These are phyloP conservation scores for Parnassius mnemosyne DNA, from an alignment of 2,888 invertebrate species.

Conservation along the genomic window DNA sequence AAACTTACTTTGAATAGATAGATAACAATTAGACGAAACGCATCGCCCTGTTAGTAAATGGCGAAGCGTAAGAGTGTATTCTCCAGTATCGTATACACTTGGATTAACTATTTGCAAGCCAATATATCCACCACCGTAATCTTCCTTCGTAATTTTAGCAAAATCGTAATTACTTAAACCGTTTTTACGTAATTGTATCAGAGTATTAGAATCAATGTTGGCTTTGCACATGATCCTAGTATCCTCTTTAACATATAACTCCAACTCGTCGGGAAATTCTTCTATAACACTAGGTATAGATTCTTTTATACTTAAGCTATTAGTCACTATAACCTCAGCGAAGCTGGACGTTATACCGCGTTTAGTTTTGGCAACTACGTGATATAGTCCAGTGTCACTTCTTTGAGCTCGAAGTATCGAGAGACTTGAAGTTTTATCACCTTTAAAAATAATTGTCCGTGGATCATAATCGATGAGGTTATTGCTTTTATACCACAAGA, in stretches of 20 bases:
- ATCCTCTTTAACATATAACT: conserved; percentile 36
- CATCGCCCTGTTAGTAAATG: conserved; percentile 17
- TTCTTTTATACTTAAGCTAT: conserved; percentile 24
- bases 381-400: conserved; percentile 42
- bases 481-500: conserved; percentile 41
- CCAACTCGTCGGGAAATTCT: conserved; percentile 34
- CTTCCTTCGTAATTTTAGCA: conserved; percentile 19
- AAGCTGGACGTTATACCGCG: conserved; percentile 36
- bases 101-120: conserved; percentile 34
- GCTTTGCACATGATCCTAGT: conserved; percentile 36
- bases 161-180: too few species aligned
- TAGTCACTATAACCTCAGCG: conserved; percentile 36
- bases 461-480: conserved; percentile 27
- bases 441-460: conserved; percentile 31
- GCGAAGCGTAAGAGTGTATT: conserved; percentile 34
- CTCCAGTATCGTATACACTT: conserved; percentile 23
- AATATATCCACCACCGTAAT: conserved; percentile 36
- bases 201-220: conserved; percentile 31
- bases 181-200: conserved; percentile 30
- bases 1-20: conserved; percentile 38
- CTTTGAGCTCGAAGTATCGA: conserved; percentile 32
- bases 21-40: conserved; percentile 28
- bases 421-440: conserved; percentile 28
- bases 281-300: conserved; percentile 34
- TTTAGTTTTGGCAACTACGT: conserved; percentile 34